These are phyloP conservation scores for Periophthalmus modestus DNA, from an alignment of 2,113 vertebrate genomes.

Conservation along the genomic window DNA sequence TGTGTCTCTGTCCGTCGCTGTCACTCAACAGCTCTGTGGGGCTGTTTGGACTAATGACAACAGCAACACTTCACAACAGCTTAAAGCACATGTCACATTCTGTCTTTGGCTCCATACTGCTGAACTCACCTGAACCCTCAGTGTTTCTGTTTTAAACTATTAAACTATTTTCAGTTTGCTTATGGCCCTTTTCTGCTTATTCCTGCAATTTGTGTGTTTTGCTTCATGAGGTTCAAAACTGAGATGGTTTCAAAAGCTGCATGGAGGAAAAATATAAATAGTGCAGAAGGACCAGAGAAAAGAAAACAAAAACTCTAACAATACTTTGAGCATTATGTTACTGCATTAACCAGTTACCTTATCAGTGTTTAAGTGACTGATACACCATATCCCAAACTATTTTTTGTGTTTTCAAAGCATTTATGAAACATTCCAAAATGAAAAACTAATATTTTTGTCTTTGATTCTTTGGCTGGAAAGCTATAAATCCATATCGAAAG, in stretches of 20 bases:
- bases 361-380: not conserved
- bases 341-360: not conserved
- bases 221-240: conserved; percentile 15
- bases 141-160: not conserved
- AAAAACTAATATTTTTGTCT: not conserved
- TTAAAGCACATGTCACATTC: conserved; percentile 33
- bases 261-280: conserved; percentile 1
- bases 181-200: not conserved
- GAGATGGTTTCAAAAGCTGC: conserved; percentile 22
- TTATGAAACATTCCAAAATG: not conserved
- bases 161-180: not conserved
- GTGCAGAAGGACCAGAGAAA: conserved; percentile 19
- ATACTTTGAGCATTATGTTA: not conserved
- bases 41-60: conserved; percentile 71
- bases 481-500: not conserved
- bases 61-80: conserved; percentile 55
- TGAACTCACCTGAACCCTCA: conserved; percentile 19
- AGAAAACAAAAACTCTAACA: conserved; percentile 1
- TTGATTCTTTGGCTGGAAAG: not conserved
- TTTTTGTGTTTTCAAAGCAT: not conserved
- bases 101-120: conserved; percentile 15
- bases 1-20: conserved; percentile 48
- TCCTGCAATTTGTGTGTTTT: conserved; percentile 14
- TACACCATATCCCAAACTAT: not conserved
- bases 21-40: conserved; percentile 59